These are phyloP conservation scores for Stichopus horrens DNA, from an alignment of 53 echinoderm and acorn worm genomes.

Conservation along the genomic window DNA sequence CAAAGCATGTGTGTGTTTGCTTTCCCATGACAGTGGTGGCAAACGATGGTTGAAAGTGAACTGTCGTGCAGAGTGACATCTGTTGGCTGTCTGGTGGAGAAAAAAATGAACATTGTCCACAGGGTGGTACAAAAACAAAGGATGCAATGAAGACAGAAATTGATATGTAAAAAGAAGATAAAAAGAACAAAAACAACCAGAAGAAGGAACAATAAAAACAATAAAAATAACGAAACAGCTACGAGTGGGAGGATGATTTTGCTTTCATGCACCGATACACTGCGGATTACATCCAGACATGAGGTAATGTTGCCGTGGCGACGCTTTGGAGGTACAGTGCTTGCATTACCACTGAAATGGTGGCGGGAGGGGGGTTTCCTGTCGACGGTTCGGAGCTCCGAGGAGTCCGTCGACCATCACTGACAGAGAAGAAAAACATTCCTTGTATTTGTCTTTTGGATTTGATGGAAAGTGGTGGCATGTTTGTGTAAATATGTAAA, in stretches of 20 bases:
- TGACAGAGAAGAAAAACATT: background rate
- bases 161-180: background rate
- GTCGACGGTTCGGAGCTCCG: too few species aligned
- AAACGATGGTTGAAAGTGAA: too few species aligned
- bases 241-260: background rate
- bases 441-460: background rate
- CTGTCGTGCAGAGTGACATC: too few species aligned
- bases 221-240: background rate
- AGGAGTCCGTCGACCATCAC: background rate
- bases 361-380: background rate
- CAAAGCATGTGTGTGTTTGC: too few species aligned
- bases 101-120: too few species aligned
- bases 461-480: background rate
- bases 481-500: background rate
- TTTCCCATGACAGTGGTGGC: too few species aligned
- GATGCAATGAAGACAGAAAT: background rate
- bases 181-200: background rate
- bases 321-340: slow-evolving; percentile 6
- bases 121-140: background rate
- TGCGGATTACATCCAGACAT: background rate
- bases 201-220: background rate
- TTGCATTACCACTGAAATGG: background rate
- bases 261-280: background rate
- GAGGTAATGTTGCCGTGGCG: background rate
- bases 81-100: too few species aligned